Evolutionary conservation across 2,888 invertebrate genomes (phyloP).

Genomic region (Nomada hirtipes): DNA sequence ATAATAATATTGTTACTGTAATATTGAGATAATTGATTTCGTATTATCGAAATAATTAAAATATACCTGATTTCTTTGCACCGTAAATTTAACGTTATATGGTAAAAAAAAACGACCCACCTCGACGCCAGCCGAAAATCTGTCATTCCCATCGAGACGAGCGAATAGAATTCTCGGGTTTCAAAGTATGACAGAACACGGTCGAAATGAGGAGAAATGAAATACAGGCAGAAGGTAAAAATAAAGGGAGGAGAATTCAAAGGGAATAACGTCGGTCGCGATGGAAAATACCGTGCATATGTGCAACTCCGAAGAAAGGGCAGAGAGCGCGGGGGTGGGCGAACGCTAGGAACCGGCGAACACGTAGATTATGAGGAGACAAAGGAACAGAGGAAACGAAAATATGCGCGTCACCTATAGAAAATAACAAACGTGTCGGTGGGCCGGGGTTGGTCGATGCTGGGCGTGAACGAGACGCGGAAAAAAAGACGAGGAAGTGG

Average conservation of each 20-base stretch:
- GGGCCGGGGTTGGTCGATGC: not conserved
- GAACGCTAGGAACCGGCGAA: constrained; percentile 8
- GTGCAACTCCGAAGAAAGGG: constrained; percentile 1
- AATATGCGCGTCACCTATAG: constrained; percentile 40
- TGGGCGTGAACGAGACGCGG: constrained; percentile 2
- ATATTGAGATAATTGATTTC: too few relatives aligned
- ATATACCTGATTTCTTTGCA: too few relatives aligned
- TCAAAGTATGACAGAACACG: not conserved
- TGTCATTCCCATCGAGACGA: too few relatives aligned
- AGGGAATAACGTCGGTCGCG: constrained; percentile 14
- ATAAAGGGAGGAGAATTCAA: constrained; percentile 18
- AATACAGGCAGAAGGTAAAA: constrained; percentile 20
- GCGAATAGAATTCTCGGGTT: constrained; percentile 4
- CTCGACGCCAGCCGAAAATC: too few relatives aligned
- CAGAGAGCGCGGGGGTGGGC: not conserved
- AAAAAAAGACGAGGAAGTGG: not conserved
- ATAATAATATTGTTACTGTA: too few relatives aligned
- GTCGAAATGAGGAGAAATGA: not conserved
- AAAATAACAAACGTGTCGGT: constrained; percentile 22
- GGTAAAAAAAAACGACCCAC: too few relatives aligned
- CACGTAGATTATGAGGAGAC: constrained; percentile 40
- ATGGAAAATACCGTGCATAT: not conserved
- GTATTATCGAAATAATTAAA: too few relatives aligned
- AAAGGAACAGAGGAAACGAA: constrained; percentile 37
- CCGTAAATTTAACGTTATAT: too few relatives aligned